These are phyloP conservation scores for Lasius platythorax DNA, from an alignment of 2,888 invertebrate species.

Conservation along the genomic window DNA sequence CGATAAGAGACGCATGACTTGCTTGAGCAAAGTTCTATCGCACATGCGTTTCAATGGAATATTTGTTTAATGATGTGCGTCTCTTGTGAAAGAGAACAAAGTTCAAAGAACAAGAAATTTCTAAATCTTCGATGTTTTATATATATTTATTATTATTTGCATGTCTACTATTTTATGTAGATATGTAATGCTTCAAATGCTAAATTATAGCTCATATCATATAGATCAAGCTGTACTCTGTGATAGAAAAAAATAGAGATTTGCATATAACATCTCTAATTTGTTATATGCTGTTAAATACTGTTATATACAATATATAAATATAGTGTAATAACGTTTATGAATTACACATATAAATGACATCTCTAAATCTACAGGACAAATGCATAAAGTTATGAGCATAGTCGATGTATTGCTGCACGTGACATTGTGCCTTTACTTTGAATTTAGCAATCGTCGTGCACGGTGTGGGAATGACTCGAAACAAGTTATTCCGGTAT, in stretches of 20 bases:
- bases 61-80: not conserved
- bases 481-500: constrained; percentile 76
- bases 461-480: constrained; percentile 61
- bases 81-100: not conserved
- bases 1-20: constrained; percentile 30
- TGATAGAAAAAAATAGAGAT: not conserved
- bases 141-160: not conserved
- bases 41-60: constrained; percentile 9
- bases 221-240: not conserved
- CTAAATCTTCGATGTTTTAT: not conserved
- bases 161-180: not conserved
- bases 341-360: constrained; percentile 34
- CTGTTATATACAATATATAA: too few relatives aligned
- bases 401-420: constrained; percentile 47
- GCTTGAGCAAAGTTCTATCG: not conserved
- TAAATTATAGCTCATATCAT: not conserved
- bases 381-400: constrained; percentile 21
- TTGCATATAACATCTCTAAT: not conserved
- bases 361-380: constrained; percentile 26
- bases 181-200: not conserved
- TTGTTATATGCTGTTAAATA: not conserved
- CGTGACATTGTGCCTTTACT: constrained; percentile 72
- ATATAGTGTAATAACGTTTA: constrained; percentile 13
- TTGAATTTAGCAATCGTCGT: constrained; percentile 70
- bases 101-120: not conserved